Conservation (phyloP, 2,888 invertebrate species). For the Sepiola atlantica region DNA sequence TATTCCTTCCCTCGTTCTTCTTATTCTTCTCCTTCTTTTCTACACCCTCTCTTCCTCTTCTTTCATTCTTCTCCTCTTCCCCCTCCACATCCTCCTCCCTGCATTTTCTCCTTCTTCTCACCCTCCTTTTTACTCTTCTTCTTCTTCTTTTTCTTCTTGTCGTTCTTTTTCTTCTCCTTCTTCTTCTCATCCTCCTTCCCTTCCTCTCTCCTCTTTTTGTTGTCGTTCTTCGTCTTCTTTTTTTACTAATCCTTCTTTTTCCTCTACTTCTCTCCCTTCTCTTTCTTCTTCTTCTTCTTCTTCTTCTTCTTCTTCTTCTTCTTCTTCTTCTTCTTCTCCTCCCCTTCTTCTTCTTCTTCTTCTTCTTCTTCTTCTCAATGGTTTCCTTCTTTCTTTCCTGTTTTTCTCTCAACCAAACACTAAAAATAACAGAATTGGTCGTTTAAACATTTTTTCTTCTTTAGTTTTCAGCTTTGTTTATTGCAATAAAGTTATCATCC, state of each 20-base stretch:
- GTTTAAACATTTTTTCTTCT: neutral
- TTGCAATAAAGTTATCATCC: neutral
- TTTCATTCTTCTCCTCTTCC: too few relatives aligned
- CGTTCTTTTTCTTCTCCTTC: neutral
- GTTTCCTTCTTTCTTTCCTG: neutral
- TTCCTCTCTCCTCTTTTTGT: neutral
- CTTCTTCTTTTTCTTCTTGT: neutral
- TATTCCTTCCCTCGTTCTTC: too few relatives aligned
- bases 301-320: neutral
- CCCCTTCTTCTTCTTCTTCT: neutral
- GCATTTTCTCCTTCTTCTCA: neutral
- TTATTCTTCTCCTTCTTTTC: neutral
- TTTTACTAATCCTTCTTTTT: rapidly evolving
- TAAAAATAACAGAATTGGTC: too few relatives aligned
- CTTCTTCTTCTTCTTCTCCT: neutral
- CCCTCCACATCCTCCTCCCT: neutral
- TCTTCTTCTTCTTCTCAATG: neutral
- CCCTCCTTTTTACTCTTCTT: rapidly evolving
- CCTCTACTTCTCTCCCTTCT: neutral
- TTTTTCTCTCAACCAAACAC: neutral
- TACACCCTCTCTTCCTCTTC: too few relatives aligned
- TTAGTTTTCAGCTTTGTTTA: neutral
- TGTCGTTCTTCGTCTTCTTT: neutral
- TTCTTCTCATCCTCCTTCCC: too few relatives aligned
- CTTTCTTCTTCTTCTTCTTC: neutral